These are phyloP conservation scores for Lasioglossum malachurum DNA, from an alignment of 2,888 invertebrate genomes.

Conservation along the genomic window DNA sequence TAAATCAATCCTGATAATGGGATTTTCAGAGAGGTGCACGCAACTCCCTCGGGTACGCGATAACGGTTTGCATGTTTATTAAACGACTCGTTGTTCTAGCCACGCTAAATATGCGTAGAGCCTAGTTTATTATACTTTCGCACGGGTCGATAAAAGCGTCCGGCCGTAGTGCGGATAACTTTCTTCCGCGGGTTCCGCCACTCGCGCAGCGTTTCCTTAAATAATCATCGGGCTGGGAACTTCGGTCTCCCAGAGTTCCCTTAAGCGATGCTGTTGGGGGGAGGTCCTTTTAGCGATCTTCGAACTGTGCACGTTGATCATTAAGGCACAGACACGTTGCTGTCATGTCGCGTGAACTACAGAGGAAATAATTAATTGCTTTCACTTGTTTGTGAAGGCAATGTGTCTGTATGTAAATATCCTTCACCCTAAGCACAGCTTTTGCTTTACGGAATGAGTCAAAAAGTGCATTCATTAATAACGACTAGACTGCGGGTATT, in stretches of 20 bases:
- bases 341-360: too few relatives aligned
- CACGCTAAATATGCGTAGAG: constrained; percentile 9
- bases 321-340: background rate
- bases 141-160: constrained; percentile 26
- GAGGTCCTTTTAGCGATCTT: background rate
- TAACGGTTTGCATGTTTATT: constrained; percentile 21
- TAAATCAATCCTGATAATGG: constrained; percentile 12
- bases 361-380: too few relatives aligned
- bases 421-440: too few relatives aligned
- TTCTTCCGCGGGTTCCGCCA: background rate
- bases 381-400: too few relatives aligned
- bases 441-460: too few relatives aligned
- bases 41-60: constrained; percentile 9
- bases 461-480: too few relatives aligned
- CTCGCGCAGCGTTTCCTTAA: background rate
- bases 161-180: background rate
- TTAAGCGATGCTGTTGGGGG: too few relatives aligned
- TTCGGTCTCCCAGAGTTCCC: too few relatives aligned
- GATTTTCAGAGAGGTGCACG: constrained; percentile 16
- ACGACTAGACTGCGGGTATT: too few relatives aligned
- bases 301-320: background rate
- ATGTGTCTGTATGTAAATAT: too few relatives aligned
- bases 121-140: constrained; percentile 22
- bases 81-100: background rate
- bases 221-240: background rate